Conservation (phyloP, 1,140 invertebrate genomes). For the Maconellicoccus hirsutus region DNA sequence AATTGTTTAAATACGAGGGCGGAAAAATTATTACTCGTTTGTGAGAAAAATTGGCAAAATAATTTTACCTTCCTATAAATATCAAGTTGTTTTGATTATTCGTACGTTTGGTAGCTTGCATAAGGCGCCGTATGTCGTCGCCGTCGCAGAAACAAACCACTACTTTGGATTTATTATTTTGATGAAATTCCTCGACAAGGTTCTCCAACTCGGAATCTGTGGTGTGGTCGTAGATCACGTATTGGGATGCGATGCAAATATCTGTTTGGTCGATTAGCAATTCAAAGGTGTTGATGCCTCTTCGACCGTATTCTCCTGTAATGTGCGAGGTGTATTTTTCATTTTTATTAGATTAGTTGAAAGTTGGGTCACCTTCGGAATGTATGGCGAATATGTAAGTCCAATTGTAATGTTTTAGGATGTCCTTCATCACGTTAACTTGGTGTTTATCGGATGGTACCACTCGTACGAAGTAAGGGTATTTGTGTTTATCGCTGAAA, state of each 20-base stretch:
- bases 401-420: conserved; percentile 64
- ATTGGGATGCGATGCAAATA: conserved; percentile 60
- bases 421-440: conserved; percentile 59
- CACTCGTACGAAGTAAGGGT: conserved; percentile 66
- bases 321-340: no score
- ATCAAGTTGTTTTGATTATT: conserved; percentile 45
- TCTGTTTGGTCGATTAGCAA: conserved; percentile 50
- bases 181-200: conserved; percentile 44
- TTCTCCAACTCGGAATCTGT: conserved; percentile 47
- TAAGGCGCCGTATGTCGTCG: conserved; percentile 48
- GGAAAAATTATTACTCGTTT: no score
- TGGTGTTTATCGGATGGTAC: conserved; percentile 73
- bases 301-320: conserved; percentile 69
- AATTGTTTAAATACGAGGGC: no score
- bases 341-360: no score
- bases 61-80: conserved; percentile 39
- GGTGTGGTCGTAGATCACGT: conserved; percentile 51
- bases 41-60: no score
- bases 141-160: conserved; percentile 80
- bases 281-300: conserved; percentile 64
- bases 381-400: conserved; percentile 72
- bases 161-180: conserved; percentile 48
- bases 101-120: conserved; percentile 42
- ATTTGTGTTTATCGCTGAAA: conserved; percentile 63
- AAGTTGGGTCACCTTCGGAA: conserved; percentile 71